Percentiles rank a stretch among this genome's conserved stretches.
phyloP scores from a whole-genome alignment of 2,888 invertebrate genomes.

The Torymus aiolomorphi region DNA sequence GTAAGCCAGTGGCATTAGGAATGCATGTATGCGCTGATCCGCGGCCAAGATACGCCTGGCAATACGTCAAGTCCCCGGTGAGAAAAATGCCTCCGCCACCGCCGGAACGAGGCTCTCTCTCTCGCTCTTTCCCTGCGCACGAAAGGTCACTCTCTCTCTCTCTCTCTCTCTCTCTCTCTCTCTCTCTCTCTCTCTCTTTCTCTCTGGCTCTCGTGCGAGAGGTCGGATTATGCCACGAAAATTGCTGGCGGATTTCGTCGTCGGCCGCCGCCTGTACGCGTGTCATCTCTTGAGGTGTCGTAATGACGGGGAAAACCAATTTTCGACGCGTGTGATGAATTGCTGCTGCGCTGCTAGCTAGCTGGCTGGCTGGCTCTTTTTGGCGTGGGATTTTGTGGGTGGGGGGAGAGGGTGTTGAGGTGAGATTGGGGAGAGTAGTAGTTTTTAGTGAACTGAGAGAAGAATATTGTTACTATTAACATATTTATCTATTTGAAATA shows the following conservation, averaged over 20 bases:
- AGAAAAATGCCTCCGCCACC: slow-evolving; percentile 65
- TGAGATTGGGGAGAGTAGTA: no score
- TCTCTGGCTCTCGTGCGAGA: neutral
- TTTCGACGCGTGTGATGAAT: slow-evolving; percentile 42
- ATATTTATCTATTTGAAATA: no score
- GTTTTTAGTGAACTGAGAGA: no score
- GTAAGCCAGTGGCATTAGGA: slow-evolving; percentile 66
- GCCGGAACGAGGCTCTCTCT: slow-evolving; percentile 15
- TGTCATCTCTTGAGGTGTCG: slow-evolving; percentile 6
- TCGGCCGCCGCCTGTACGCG: slow-evolving; percentile 18
- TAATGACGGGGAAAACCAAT: slow-evolving; percentile 43
- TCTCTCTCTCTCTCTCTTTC: slow-evolving; percentile 36
- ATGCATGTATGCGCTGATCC: slow-evolving; percentile 72
- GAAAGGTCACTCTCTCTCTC: slow-evolving; percentile 52
- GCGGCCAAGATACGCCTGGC: slow-evolving; percentile 69
- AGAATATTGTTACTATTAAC: no score
- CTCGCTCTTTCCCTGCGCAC: slow-evolving; percentile 15
- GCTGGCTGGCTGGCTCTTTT: neutral
- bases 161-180: slow-evolving; percentile 14
- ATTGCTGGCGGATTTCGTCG: slow-evolving; percentile 52
- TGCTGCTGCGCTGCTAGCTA: neutral
- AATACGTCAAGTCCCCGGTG: slow-evolving; percentile 67
- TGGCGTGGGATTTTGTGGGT: neutral
- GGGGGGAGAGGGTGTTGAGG: no score
- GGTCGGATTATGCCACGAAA: slow-evolving; percentile 45